Evolutionary conservation across 2,113 vertebrate genomes (phyloP).

Genomic region (Apteryx owenii): DNA sequence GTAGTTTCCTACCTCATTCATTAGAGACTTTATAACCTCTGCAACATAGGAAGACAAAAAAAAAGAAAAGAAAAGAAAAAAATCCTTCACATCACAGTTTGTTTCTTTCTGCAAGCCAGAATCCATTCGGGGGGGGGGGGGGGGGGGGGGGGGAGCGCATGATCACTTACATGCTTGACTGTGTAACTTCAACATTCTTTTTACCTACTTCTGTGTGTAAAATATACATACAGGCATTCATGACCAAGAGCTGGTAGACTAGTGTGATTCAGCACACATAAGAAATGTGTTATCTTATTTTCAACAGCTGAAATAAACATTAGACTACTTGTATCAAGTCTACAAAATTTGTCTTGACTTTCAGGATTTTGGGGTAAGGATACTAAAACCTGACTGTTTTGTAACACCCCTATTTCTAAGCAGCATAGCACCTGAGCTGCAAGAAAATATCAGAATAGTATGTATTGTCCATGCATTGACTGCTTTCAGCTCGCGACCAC

Average conservation of each 20-base stretch:
- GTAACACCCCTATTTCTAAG: background rate
- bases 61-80: no score
- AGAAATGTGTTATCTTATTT: background rate
- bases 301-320: background rate
- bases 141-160: no score
- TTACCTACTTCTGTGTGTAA: background rate
- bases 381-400: background rate
- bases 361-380: accelerated
- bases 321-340: background rate
- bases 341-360: background rate
- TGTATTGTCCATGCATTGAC: background rate
- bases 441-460: background rate
- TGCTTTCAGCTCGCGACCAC: background rate
- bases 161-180: no score
- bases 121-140: background rate
- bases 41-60: background rate
- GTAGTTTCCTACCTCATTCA: background rate
- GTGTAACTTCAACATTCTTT: background rate
- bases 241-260: background rate
- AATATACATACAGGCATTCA: background rate
- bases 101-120: background rate
- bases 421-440: background rate
- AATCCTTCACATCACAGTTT: background rate
- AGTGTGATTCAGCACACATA: background rate
- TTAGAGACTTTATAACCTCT: background rate